Percentiles rank a stretch among this genome's conserved stretches.
These are phyloP conservation scores for Tragelaphus strepsiceros DNA, from an alignment of 2,113 vertebrate species.

Conservation along the genomic window DNA sequence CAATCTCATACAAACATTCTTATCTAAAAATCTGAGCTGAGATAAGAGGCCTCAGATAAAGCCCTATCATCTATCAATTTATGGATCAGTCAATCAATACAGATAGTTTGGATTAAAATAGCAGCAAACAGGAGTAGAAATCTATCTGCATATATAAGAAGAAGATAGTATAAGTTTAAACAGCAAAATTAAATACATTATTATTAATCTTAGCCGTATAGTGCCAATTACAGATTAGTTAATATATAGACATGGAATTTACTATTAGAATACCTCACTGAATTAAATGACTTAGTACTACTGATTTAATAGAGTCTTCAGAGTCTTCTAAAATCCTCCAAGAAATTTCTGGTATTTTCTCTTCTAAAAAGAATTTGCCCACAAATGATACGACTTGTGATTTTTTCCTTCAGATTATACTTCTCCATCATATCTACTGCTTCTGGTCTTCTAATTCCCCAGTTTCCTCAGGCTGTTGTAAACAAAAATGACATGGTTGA, in stretches of 20 bases:
- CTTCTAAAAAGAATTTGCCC: neutral
- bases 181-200: neutral
- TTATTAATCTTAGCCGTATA: neutral
- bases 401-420: neutral
- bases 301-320: neutral
- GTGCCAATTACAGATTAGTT: neutral
- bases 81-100: neutral
- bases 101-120: neutral
- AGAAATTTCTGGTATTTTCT: neutral
- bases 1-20: neutral
- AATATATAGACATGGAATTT: neutral
- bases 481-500: neutral
- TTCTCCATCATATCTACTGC: neutral
- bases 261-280: neutral
- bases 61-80: neutral
- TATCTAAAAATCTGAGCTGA: neutral
- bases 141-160: neutral
- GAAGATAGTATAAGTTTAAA: neutral
- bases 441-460: neutral
- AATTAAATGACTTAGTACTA: neutral
- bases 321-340: conserved; percentile 4
- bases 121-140: neutral
- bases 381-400: neutral
- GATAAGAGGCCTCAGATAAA: neutral
- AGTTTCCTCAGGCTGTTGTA: neutral